Base-by-base conservation (phyloP, 2,113 vertebrate genomes). In the Gasterosteus aculeatus region DNA sequence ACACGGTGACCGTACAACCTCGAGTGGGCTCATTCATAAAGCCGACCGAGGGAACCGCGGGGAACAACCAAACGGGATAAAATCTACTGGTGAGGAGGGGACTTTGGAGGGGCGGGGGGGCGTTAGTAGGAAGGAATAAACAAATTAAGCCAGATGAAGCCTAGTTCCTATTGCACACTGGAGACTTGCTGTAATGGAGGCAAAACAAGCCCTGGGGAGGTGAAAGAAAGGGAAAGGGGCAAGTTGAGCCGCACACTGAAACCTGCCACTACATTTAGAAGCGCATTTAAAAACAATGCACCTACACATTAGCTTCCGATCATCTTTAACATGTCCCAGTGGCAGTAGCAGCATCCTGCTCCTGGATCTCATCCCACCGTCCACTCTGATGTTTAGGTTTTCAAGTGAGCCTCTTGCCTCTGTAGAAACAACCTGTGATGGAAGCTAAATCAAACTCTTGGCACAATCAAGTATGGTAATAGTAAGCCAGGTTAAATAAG, bases 111-210 rank as follows among this genome's bases (percentile, higher is more conserved):
- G 19, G 31, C 80, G 83, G 83, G 88, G 75, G 80, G 35, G 35
- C 35, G 35, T 38, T 38, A 38, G 35, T 6, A 38, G 35, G 35
- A 66, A 82, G 74, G 85, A 88, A 89, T 85, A 87, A 86, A 88
- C 51, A 1, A 88, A 91, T 92, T 84, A 87, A 81, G 78, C 71
- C 78, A 53, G 72, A 88, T 92, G 91, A 89, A 90, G 82, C 72
- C 58, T 70, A 59, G 80, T 77, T 85, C 78, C 83, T 69, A 82
- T 80, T 81, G 86, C 71, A 80, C 86, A 84, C 85, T 69, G 42
- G 86, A 89, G 88, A 87, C 80, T 56, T 26, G 46, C 39, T 69
- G 72, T 72, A 59, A 80, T 56, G 64, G 72, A 3, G 39, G 80
- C 47, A 56, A 51, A 62, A 63, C 5, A 38, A 29, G 57, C 61